Percentiles rank a stretch among this genome's conserved stretches.
phyloP scores from a whole-genome alignment of 2,888 invertebrate genomes.

The Spisula solida region DNA sequence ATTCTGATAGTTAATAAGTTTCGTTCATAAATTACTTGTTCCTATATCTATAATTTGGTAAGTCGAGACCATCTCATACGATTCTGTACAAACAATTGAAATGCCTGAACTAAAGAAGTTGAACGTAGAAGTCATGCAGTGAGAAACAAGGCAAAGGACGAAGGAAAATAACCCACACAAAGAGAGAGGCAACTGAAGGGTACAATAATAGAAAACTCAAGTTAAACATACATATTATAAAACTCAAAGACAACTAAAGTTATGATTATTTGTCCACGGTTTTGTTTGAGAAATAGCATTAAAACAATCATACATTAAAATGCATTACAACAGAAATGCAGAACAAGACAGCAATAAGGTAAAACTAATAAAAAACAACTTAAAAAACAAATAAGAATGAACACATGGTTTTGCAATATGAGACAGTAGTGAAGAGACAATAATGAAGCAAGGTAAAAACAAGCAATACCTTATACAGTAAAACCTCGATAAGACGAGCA shows the following conservation, averaged over 20 bases:
- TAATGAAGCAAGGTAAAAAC: background rate
- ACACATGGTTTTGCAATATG: slow-evolving; percentile 26
- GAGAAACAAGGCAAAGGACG: background rate
- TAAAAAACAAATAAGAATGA: slow-evolving; percentile 26
- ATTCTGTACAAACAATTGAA: slow-evolving; percentile 23
- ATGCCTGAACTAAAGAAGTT: slow-evolving; percentile 34
- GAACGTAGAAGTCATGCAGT: slow-evolving; percentile 22
- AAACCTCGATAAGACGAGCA: no score
- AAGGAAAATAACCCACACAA: slow-evolving; percentile 25
- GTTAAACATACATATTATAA: slow-evolving; percentile 27
- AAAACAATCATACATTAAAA: slow-evolving; percentile 33
- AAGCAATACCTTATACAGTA: background rate
- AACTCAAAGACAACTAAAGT: slow-evolving; percentile 66
- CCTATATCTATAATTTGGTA: background rate
- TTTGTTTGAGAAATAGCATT: background rate
- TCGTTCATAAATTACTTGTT: background rate
- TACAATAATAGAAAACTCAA: slow-evolving; percentile 33
- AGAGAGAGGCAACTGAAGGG: slow-evolving; percentile 19
- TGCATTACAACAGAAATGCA: slow-evolving; percentile 49
- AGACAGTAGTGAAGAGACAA: slow-evolving; percentile 23
- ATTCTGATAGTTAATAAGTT: background rate
- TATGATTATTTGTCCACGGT: slow-evolving; percentile 60
- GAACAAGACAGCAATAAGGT: slow-evolving; percentile 47
- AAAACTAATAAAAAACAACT: slow-evolving; percentile 44
- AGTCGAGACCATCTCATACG: background rate